Conservation (phyloP, 2,888 invertebrate species). For the Ichneumoninae sp. region DNA sequence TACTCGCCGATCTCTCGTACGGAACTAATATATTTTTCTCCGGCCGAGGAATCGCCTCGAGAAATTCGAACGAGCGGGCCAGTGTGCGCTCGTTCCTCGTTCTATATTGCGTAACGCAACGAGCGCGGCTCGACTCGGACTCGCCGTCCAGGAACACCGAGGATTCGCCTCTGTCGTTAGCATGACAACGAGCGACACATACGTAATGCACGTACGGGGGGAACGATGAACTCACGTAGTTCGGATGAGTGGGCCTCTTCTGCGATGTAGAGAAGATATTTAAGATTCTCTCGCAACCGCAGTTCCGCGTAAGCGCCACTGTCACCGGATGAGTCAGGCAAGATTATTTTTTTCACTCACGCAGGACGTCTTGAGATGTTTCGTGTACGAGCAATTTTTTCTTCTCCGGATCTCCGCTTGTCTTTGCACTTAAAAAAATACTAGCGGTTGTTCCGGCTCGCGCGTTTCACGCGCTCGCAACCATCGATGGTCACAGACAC, state of each 20-base stretch:
- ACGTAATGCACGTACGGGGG: constrained; percentile 46
- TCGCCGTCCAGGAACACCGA: constrained; percentile 14
- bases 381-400: not conserved
- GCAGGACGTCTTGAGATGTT: too few species aligned
- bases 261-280: constrained; percentile 29
- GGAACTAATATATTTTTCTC: constrained; percentile 50
- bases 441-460: too few species aligned
- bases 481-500: too few species aligned
- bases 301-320: not conserved
- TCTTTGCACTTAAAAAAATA: not conserved
- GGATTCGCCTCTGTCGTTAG: constrained; percentile 58
- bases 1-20: constrained; percentile 24
- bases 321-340: not conserved
- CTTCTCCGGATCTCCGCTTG: not conserved
- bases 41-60: constrained; percentile 2
- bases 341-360: constrained; percentile 3
- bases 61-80: constrained; percentile 2
- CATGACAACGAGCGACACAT: constrained; percentile 53
- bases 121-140: constrained; percentile 10
- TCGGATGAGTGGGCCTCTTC: constrained; percentile 51
- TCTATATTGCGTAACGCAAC: constrained; percentile 17
- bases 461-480: too few species aligned
- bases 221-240: constrained; percentile 62
- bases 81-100: not conserved
- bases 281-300: not conserved